These are phyloP conservation scores for Drosophila seguyi DNA, from an alignment of 1,140 invertebrate species.

Conservation along the genomic window DNA sequence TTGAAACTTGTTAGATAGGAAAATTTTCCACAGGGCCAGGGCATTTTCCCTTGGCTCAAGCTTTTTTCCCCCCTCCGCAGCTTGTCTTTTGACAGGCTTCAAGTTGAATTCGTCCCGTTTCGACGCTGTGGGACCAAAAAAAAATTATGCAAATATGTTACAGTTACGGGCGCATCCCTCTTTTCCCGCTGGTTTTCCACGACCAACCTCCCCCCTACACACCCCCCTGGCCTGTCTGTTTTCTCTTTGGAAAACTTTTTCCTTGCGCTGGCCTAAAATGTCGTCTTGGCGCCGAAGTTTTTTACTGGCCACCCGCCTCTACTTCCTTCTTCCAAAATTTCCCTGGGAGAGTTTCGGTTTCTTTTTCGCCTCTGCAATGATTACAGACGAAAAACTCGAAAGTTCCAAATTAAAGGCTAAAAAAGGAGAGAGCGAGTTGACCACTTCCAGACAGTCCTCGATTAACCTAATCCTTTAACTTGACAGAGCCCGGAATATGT, in stretches of 20 bases:
- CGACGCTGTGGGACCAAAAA: constrained; percentile 21
- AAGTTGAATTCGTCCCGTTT: constrained; percentile 55
- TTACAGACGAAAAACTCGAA: constrained; percentile 63
- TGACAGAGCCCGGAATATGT: neutral
- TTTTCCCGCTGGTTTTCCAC: constrained; percentile 21
- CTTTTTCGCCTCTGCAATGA: constrained; percentile 57
- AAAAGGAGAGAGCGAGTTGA: constrained; percentile 12
- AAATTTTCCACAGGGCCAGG: constrained; percentile 27
- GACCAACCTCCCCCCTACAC: neutral
- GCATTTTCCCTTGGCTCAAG: constrained; percentile 22
- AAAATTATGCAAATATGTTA: constrained; percentile 74
- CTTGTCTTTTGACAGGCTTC: constrained; percentile 56
- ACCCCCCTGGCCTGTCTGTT: constrained; percentile 25
- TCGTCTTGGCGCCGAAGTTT: constrained; percentile 72
- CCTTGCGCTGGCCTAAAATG: constrained; percentile 56
- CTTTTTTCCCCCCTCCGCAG: constrained; percentile 2
- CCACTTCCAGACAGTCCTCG: constrained; percentile 13
- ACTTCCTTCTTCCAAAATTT: constrained; percentile 5
- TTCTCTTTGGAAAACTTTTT: constrained; percentile 50
- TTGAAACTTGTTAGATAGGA: constrained; percentile 60
- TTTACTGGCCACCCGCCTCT: constrained; percentile 5
- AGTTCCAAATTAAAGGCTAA: constrained; percentile 69
- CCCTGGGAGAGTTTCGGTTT: constrained; percentile 23
- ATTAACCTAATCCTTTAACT: constrained; percentile 36
- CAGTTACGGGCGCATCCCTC: constrained; percentile 41